These are phyloP conservation scores for Paratilapia polleni DNA, from an alignment of 2,113 vertebrate genomes.

Conservation along the genomic window DNA sequence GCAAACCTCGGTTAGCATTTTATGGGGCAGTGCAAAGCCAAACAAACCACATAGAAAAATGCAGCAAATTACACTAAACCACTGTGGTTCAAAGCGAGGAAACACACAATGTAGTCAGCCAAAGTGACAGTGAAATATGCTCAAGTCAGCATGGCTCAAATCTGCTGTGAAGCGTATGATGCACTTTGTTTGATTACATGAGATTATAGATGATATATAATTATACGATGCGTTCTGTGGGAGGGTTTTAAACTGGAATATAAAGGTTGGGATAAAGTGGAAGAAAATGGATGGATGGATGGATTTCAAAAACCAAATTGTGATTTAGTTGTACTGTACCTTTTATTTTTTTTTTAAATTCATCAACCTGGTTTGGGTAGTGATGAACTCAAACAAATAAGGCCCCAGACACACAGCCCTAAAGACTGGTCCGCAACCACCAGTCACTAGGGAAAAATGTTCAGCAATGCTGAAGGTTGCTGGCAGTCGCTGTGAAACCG, in stretches of 20 bases:
- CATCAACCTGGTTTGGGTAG: not conserved
- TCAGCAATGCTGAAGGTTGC: not conserved
- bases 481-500: not conserved
- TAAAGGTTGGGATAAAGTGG: not conserved
- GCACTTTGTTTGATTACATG: not conserved
- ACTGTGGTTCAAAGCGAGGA: not conserved
- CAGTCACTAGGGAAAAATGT: not conserved
- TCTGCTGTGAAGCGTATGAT: not conserved
- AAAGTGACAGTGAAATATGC: not conserved
- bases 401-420: not conserved
- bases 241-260: accelerated
- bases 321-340: not conserved
- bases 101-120: not conserved
- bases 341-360: not conserved
- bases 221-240: not conserved
- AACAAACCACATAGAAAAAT: constrained; percentile 35
- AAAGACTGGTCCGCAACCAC: not conserved
- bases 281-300: too few relatives aligned
- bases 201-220: not conserved
- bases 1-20: constrained; percentile 15
- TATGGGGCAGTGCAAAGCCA: not conserved
- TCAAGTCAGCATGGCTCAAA: not conserved
- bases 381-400: not conserved
- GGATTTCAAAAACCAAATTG: not conserved
- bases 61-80: constrained; percentile 13